phyloP scores from a whole-genome alignment of 1,140 invertebrate species.

The Pseudomyrmex cubaensis region DNA sequence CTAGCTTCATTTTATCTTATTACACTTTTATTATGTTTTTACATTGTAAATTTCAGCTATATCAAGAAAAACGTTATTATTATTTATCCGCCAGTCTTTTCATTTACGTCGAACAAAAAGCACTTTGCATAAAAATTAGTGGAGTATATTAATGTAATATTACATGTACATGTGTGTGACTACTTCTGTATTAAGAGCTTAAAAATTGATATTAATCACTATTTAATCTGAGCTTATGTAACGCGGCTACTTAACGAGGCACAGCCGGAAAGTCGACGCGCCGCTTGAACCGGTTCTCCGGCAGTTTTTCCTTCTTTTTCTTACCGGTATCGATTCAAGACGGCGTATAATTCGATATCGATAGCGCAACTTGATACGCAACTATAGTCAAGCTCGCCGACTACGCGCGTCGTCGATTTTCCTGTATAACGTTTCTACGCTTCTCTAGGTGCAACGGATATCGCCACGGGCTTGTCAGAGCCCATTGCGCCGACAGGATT shows the following conservation, averaged over 20 bases:
- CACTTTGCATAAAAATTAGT: too few relatives aligned
- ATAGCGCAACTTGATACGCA: conserved; percentile 82
- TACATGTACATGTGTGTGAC: neutral
- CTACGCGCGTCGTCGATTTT: conserved; percentile 61
- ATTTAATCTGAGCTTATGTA: conserved; percentile 12
- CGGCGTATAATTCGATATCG: conserved; percentile 85
- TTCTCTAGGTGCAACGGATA: conserved; percentile 34
- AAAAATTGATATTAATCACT: conserved; percentile 8
- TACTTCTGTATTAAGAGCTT: neutral
- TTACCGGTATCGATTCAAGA: conserved; percentile 83
- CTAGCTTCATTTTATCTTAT: too few relatives aligned
- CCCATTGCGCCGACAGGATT: conserved; percentile 26
- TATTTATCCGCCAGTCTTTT: too few relatives aligned
- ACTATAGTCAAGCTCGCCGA: conserved; percentile 61
- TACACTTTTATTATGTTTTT: too few relatives aligned
- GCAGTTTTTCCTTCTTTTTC: conserved; percentile 61
- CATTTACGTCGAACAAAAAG: too few relatives aligned
- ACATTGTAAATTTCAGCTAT: too few relatives aligned
- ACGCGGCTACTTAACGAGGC: conserved; percentile 13
- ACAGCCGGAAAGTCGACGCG: neutral
- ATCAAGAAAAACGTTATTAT: too few relatives aligned
- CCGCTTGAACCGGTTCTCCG: neutral
- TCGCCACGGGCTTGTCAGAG: conserved; percentile 30
- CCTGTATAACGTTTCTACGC: conserved; percentile 48
- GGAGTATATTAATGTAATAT: too few relatives aligned